phyloP scores from a whole-genome alignment of 2,113 vertebrate genomes.

The Spermophilus dauricus region DNA sequence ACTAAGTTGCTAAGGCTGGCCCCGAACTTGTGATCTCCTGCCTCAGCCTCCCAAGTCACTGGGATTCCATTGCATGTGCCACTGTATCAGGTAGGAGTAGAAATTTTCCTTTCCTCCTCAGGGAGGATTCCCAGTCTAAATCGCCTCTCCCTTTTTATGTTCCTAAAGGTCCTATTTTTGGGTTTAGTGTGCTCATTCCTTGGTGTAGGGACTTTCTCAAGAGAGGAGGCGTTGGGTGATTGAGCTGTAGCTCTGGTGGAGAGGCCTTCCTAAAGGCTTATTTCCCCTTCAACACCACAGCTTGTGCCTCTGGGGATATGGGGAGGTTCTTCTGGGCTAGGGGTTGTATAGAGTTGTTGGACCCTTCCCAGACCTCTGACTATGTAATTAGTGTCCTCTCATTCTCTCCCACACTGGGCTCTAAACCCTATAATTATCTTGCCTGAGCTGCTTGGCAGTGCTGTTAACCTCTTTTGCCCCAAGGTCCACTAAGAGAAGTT shows the following conservation, averaged over 20 bases:
- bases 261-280: background rate
- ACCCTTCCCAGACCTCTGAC: slow-evolving; percentile 6
- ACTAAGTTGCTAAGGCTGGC: no score
- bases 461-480: slow-evolving; percentile 53
- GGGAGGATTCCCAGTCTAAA: background rate
- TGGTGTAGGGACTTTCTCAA: background rate
- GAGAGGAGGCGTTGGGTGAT: background rate
- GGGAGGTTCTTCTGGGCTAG: background rate
- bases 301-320: background rate
- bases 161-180: background rate
- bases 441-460: background rate
- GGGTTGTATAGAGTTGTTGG: background rate
- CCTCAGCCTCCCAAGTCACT: no score
- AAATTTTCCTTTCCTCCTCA: background rate
- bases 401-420: background rate
- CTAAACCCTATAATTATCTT: slow-evolving; percentile 52
- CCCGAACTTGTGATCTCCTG: no score
- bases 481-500: slow-evolving; percentile 7
- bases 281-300: no score
- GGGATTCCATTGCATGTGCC: no score
- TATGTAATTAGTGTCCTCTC: slow-evolving; percentile 68
- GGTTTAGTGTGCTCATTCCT: background rate
- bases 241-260: background rate
- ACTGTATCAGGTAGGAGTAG: no score
- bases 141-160: background rate